phyloP scores from a whole-genome alignment of 2,888 invertebrate genomes.

The Polymixis flavicincta region DNA sequence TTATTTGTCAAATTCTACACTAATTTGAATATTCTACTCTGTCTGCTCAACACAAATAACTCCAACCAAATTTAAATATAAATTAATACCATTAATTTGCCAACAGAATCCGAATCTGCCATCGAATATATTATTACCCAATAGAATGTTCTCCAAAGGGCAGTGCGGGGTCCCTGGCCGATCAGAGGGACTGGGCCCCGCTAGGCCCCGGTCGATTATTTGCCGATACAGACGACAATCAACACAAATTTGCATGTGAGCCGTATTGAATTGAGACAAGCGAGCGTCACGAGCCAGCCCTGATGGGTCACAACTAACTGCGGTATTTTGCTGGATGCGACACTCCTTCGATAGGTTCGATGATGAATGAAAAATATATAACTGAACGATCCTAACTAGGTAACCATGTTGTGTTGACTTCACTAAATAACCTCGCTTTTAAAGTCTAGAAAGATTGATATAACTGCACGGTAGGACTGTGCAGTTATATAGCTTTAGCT shows the following conservation, averaged over 20 bases:
- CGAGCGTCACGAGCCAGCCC: conserved; percentile 76
- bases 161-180: conserved; percentile 33
- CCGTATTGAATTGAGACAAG: conserved; percentile 85
- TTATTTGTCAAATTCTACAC: conserved; percentile 5
- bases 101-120: conserved; percentile 53
- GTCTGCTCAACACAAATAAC: conserved; percentile 24
- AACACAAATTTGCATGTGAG: conserved; percentile 87
- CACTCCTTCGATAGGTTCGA: conserved; percentile 11
- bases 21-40: conserved; percentile 12
- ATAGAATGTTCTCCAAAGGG: conserved; percentile 59
- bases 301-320: conserved; percentile 70
- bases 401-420: too few species aligned
- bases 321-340: conserved; percentile 63
- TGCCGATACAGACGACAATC: conserved; percentile 85
- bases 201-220: conserved; percentile 79
- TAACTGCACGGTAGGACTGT: too few species aligned
- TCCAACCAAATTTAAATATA: conserved; percentile 54
- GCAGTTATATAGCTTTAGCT: too few species aligned
- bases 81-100: conserved; percentile 58
- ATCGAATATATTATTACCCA: conserved; percentile 65
- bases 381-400: too few species aligned
- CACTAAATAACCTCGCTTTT: too few species aligned
- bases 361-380: neutral
- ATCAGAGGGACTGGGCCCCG: conserved; percentile 62
- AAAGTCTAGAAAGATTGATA: too few species aligned